phyloP scores from a whole-genome alignment of 2,797 vertebrate species.

The Coranthus polyacanthus region DNA sequence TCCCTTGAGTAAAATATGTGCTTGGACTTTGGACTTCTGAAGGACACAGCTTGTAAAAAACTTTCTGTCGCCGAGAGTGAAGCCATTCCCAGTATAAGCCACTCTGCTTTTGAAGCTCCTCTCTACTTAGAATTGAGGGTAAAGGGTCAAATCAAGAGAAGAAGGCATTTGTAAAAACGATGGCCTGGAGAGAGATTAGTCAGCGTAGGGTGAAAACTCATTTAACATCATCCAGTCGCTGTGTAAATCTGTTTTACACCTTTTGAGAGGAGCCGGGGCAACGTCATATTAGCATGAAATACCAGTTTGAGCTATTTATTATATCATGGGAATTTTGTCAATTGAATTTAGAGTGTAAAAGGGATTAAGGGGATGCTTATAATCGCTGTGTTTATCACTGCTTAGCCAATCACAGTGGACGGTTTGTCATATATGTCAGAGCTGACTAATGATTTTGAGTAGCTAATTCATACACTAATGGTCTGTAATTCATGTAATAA shows the following conservation, averaged over 20 bases:
- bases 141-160: constrained; percentile 63
- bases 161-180: constrained; percentile 56
- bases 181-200: constrained; percentile 67
- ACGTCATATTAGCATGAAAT: constrained; percentile 47
- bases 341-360: constrained; percentile 66
- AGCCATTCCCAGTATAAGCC: constrained; percentile 41
- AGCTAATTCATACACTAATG: constrained; percentile 39
- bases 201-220: constrained; percentile 61
- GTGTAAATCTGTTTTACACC: constrained; percentile 71
- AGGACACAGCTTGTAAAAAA: constrained; percentile 53
- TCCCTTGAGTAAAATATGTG: constrained; percentile 38
- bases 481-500: constrained; percentile 40
- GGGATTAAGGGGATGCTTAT: constrained; percentile 37
- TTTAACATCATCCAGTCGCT: constrained; percentile 63
- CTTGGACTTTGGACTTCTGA: constrained; percentile 56
- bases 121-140: constrained; percentile 62
- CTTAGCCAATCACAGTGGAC: constrained; percentile 20
- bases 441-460: constrained; percentile 51
- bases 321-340: constrained; percentile 47
- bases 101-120: constrained; percentile 53
- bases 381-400: constrained; percentile 52
- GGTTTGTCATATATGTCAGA: constrained; percentile 47
- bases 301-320: constrained; percentile 52
- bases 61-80: constrained; percentile 25
- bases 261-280: constrained; percentile 40